Evolutionary conservation across 1,140 invertebrate genomes (phyloP).

Genomic region (Gonioctena quinquepunctata): DNA sequence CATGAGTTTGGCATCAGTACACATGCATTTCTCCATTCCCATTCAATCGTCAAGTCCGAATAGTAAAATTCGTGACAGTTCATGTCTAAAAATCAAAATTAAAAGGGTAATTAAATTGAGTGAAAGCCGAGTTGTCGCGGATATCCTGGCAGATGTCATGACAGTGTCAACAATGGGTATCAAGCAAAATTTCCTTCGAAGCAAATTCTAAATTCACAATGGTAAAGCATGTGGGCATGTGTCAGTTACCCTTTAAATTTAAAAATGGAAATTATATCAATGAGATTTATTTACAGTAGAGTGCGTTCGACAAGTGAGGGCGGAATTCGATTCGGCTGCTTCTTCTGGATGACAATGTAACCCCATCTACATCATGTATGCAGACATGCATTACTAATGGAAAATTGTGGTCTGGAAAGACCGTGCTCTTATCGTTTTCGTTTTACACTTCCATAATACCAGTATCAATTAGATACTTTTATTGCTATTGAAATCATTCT

Average conservation of each 20-base stretch:
- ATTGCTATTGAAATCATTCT: background rate
- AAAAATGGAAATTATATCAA: slow-evolving; percentile 50
- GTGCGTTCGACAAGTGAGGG: slow-evolving; percentile 40
- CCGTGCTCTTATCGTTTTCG: background rate
- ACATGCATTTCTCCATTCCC: background rate
- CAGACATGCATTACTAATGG: slow-evolving; percentile 47
- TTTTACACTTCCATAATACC: background rate
- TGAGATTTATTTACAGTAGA: slow-evolving; percentile 48
- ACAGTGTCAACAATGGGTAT: slow-evolving; percentile 43
- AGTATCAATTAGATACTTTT: background rate
- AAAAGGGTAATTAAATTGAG: slow-evolving; percentile 51
- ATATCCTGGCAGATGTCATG: slow-evolving; percentile 49
- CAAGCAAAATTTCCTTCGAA: slow-evolving; percentile 45
- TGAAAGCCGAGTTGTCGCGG: slow-evolving; percentile 40
- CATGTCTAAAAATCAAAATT: slow-evolving; percentile 31
- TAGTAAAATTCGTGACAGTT: slow-evolving; percentile 16
- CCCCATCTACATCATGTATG: slow-evolving; percentile 39
- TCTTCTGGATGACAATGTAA: slow-evolving; percentile 43
- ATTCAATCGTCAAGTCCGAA: background rate
- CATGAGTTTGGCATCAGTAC: no score
- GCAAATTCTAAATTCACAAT: slow-evolving; percentile 38
- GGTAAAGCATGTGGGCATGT: slow-evolving; percentile 21
- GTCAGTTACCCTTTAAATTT: slow-evolving; percentile 41
- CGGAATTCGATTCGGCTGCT: slow-evolving; percentile 43
- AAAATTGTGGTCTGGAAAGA: slow-evolving; percentile 31